Percentiles rank a stretch among this genome's conserved stretches.
Evolutionary conservation across 53 echinoderm and acorn worm species (phyloP).

Genomic region (Stichopus horrens): DNA sequence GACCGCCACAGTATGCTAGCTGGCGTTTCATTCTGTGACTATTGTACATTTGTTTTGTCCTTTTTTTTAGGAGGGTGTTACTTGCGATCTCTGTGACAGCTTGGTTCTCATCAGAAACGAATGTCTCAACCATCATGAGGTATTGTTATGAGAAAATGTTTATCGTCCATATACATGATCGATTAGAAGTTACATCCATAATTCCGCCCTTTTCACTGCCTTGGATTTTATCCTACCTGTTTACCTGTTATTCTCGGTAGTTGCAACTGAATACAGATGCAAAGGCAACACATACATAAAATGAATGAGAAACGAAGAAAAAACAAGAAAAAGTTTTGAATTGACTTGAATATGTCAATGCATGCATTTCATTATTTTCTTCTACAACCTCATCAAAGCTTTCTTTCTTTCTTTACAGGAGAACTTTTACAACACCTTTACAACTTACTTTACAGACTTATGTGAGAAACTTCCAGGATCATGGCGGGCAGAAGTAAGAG

Average conservation of each 20-base stretch:
- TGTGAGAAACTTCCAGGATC: neutral
- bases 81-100: neutral
- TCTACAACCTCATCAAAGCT: neutral
- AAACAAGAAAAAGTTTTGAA: too few relatives aligned
- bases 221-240: too few relatives aligned
- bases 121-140: neutral
- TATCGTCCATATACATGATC: too few relatives aligned
- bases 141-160: neutral
- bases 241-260: too few relatives aligned
- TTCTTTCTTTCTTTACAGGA: neutral
- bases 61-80: neutral
- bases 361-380: neutral
- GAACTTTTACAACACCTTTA: neutral
- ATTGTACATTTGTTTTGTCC: neutral
- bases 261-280: too few relatives aligned
- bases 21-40: too few relatives aligned
- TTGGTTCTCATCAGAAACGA: neutral
- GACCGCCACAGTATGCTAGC: too few relatives aligned
- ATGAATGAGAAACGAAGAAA: too few relatives aligned
- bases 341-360: too few relatives aligned
- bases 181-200: too few relatives aligned
- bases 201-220: too few relatives aligned
- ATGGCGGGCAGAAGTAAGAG: conserved; percentile 12
- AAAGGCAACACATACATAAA: too few relatives aligned
- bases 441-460: neutral